A percentile compares a stretch with the other conserved stretches of the same genome.
Evolutionary conservation across 2,888 invertebrate species (phyloP).

Genomic region (Drosophila demipolita): DNA sequence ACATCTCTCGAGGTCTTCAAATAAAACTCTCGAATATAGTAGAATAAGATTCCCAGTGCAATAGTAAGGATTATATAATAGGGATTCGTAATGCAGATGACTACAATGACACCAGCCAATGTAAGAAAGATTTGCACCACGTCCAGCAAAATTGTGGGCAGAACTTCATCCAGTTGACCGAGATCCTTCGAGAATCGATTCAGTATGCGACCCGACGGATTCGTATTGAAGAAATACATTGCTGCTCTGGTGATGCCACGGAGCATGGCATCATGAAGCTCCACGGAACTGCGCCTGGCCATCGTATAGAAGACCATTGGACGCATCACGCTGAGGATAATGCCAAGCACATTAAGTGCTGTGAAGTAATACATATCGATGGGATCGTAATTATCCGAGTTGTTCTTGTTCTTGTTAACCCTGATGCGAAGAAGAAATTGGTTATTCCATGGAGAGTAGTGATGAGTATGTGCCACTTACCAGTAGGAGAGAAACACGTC

Average conservation of each 20-base stretch:
- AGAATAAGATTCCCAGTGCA: constrained; percentile 90
- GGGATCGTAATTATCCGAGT: constrained; percentile 39
- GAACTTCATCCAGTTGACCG: constrained; percentile 86
- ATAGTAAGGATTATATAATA: constrained; percentile 90
- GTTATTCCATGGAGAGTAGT: not conserved
- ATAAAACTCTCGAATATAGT: constrained; percentile 90
- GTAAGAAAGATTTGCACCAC: constrained; percentile 90
- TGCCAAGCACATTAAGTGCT: constrained; percentile 84
- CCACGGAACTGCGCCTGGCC: constrained; percentile 90
- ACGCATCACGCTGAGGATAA: constrained; percentile 82
- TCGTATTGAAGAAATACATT: constrained; percentile 94
- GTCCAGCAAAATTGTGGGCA: constrained; percentile 84
- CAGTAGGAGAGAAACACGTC: constrained; percentile 93
- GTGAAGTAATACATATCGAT: constrained; percentile 86
- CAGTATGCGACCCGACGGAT: constrained; percentile 92
- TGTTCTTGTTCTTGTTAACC: constrained; percentile 69
- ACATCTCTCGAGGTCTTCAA: constrained; percentile 92
- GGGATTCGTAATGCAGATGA: constrained; percentile 91
- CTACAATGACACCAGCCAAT: constrained; percentile 91
- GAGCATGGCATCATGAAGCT: constrained; percentile 94
- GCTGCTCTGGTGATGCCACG: constrained; percentile 90
- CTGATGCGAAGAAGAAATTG: constrained; percentile 23
- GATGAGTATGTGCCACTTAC: constrained; percentile 74
- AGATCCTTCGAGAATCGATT: constrained; percentile 96
- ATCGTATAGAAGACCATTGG: constrained; percentile 86